Evolutionary conservation across 2,797 vertebrate species (phyloP).

Genomic region (Acanthurus leucopareius): DNA sequence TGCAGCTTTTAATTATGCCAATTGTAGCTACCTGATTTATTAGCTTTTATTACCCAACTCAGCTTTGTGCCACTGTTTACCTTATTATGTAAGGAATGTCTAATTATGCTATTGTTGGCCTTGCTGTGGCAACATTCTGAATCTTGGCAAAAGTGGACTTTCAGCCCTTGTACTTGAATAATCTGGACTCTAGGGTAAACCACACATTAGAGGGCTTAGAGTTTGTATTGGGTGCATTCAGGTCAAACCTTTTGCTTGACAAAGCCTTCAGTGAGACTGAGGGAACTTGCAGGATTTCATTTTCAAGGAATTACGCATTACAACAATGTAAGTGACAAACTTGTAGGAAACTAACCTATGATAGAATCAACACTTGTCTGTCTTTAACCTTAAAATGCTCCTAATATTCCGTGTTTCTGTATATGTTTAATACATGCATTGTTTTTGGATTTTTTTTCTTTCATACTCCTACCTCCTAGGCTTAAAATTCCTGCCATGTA

Average conservation of each 20-base stretch:
- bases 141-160: slow-evolving; percentile 60
- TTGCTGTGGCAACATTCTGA: slow-evolving; percentile 37
- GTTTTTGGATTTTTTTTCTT: slow-evolving; percentile 47
- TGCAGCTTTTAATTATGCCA: slow-evolving; percentile 29
- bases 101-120: slow-evolving; percentile 43
- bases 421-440: slow-evolving; percentile 20
- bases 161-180: slow-evolving; percentile 65
- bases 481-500: slow-evolving; percentile 79
- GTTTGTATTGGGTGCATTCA: slow-evolving; percentile 66
- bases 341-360: neutral
- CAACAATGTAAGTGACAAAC: slow-evolving; percentile 37
- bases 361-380: neutral
- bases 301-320: slow-evolving; percentile 47
- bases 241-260: slow-evolving; percentile 63
- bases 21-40: neutral
- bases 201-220: slow-evolving; percentile 58
- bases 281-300: slow-evolving; percentile 49
- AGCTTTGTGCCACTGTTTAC: slow-evolving; percentile 34
- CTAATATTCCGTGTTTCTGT: slow-evolving; percentile 9
- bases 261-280: slow-evolving; percentile 42
- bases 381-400: neutral
- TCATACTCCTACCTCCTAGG: slow-evolving; percentile 50
- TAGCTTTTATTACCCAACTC: slow-evolving; percentile 28
- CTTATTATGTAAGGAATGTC: slow-evolving; percentile 52
- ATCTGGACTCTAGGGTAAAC: slow-evolving; percentile 65